Conservation (phyloP, 1,140 invertebrate species). For the Sipha flava region DNA sequence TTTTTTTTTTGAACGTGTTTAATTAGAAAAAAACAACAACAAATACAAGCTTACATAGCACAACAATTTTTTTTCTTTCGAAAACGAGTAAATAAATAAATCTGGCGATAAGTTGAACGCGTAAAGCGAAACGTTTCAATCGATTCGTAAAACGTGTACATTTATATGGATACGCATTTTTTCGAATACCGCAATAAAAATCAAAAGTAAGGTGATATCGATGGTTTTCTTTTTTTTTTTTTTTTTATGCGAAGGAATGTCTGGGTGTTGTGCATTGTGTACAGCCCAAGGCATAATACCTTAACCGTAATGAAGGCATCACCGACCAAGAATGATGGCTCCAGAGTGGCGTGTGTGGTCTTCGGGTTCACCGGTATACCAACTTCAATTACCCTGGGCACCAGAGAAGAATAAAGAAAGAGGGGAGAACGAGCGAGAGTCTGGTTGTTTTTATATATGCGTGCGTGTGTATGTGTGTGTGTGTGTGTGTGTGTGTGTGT, state of each 20-base stretch:
- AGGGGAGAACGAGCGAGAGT: constrained; percentile 2
- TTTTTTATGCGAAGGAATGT: constrained; percentile 29
- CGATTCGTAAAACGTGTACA: too few species aligned
- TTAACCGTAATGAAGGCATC: constrained; percentile 28
- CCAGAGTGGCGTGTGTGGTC: constrained; percentile 27
- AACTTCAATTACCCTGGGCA: constrained; percentile 28
- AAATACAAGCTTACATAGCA: too few species aligned
- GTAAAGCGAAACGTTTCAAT: too few species aligned
- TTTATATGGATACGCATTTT: neutral
- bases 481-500: neutral
- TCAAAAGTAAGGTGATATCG: constrained; percentile 3
- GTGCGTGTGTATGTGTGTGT: neutral
- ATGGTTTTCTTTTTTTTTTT: neutral
- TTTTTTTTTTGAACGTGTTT: neutral
- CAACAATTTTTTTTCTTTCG: too few species aligned
- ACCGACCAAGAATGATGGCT: constrained; percentile 23
- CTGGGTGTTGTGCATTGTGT: constrained; percentile 15
- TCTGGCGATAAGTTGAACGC: too few species aligned
- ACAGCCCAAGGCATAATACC: constrained; percentile 18
- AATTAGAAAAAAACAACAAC: neutral
- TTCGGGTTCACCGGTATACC: constrained; percentile 18
- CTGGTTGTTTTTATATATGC: constrained; percentile 9
- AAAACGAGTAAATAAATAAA: too few species aligned
- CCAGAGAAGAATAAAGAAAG: neutral
- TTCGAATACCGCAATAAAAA: constrained; percentile 19